These are phyloP conservation scores for Eristalinus sepulchralis DNA, from an alignment of 2,888 invertebrate genomes.

Conservation along the genomic window DNA sequence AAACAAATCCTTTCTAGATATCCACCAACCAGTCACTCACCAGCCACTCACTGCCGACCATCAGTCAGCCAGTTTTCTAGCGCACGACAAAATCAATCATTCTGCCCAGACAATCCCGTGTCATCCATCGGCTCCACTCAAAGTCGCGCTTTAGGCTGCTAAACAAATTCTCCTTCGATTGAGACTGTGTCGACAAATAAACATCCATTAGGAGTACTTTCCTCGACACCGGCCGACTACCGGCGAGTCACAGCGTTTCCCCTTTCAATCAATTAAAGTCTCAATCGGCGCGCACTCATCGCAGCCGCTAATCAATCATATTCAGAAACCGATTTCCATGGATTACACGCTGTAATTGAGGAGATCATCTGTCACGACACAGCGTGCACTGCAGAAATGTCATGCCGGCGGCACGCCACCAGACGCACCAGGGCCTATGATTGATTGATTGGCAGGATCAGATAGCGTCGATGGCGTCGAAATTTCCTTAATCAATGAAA, in stretches of 20 bases:
- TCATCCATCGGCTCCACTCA: neutral
- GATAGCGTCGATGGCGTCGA: slow-evolving; percentile 45
- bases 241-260: slow-evolving; percentile 22
- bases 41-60: neutral
- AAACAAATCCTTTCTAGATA: neutral
- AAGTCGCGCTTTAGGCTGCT: neutral
- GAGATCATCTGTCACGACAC: slow-evolving; percentile 28
- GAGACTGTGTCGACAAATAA: neutral
- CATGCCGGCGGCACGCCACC: neutral
- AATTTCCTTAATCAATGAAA: slow-evolving; percentile 35
- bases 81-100: neutral
- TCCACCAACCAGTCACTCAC: neutral
- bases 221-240: slow-evolving; percentile 1
- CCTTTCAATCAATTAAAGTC: slow-evolving; percentile 55
- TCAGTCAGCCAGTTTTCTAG: neutral
- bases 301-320: slow-evolving; percentile 58
- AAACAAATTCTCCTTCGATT: neutral
- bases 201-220: slow-evolving; percentile 26
- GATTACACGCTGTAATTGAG: slow-evolving; percentile 47
- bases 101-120: neutral
- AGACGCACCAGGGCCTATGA: slow-evolving; percentile 4
- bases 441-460: slow-evolving; percentile 70
- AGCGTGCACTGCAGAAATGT: slow-evolving; percentile 42
- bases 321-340: slow-evolving; percentile 53
- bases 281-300: slow-evolving; percentile 29